Percentiles rank a stretch among this genome's conserved stretches.
Evolutionary conservation across 2,888 invertebrate genomes (phyloP).

Genomic region (Erebia palarica): DNA sequence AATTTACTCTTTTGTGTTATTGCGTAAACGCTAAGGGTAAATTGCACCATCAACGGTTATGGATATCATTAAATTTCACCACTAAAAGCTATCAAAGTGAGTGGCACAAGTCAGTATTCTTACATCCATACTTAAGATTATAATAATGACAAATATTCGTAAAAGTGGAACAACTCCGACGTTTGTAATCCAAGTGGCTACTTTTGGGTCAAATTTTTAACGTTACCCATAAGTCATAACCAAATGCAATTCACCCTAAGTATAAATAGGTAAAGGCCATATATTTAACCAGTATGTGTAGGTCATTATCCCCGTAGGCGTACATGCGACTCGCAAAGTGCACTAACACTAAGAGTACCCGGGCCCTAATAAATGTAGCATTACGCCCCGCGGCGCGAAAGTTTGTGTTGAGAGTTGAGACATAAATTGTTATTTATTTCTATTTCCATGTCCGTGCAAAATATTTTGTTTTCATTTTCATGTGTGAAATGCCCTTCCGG

Average conservation of each 20-base stretch:
- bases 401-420: constrained; percentile 39
- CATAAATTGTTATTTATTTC: constrained; percentile 49
- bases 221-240: too few species aligned
- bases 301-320: constrained; percentile 41
- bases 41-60: too few species aligned
- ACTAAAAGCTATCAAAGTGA: too few species aligned
- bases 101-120: too few species aligned
- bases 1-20: too few species aligned
- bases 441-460: constrained; percentile 25
- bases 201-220: too few species aligned
- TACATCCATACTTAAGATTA: too few species aligned
- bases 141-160: too few species aligned
- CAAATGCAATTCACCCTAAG: not conserved
- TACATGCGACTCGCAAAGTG: constrained; percentile 53
- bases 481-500: not conserved
- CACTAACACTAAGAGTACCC: constrained; percentile 60
- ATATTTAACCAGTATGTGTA: constrained; percentile 30
- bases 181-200: too few species aligned
- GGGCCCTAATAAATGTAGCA: constrained; percentile 53
- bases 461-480: constrained; percentile 31
- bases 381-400: constrained; percentile 41
- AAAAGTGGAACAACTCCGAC: too few species aligned
- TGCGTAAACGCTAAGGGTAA: too few species aligned
- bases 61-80: too few species aligned
- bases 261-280: constrained; percentile 10